These are phyloP conservation scores for Microtus pennsylvanicus DNA, from an alignment of 2,113 vertebrate species.

Conservation along the genomic window DNA sequence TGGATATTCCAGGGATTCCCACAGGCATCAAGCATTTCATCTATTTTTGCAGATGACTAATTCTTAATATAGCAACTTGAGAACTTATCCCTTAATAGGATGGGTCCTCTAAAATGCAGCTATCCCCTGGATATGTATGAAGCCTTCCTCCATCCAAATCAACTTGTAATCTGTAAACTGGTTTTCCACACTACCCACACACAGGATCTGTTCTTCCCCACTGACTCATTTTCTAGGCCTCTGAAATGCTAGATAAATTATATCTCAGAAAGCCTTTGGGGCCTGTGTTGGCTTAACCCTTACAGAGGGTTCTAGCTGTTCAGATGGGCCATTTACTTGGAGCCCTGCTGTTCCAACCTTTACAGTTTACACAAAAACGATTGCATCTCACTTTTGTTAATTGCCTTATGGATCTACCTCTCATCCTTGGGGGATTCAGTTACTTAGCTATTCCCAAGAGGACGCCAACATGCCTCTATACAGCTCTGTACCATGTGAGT, in stretches of 20 bases:
- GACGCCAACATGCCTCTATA: not conserved
- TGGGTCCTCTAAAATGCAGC: not conserved
- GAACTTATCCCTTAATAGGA: not conserved
- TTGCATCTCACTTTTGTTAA: constrained; percentile 67
- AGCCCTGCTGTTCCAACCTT: constrained; percentile 62
- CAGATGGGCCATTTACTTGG: constrained; percentile 63
- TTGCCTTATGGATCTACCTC: constrained; percentile 58
- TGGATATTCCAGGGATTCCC: not conserved
- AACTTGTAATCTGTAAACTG: not conserved
- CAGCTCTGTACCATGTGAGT: constrained; percentile 47
- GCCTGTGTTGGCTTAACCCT: constrained; percentile 61
- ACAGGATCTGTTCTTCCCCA: constrained; percentile 34
- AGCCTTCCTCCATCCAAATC: constrained; percentile 6
- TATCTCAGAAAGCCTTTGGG: constrained; percentile 22
- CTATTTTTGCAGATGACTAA: not conserved
- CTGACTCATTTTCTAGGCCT: constrained; percentile 46
- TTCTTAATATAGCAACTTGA: not conserved
- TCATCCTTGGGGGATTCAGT: not conserved
- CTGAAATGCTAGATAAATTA: constrained; percentile 69
- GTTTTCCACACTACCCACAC: not conserved
- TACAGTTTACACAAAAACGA: constrained; percentile 61
- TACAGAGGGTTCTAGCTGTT: constrained; percentile 67
- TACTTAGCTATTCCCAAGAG: constrained; percentile 45
- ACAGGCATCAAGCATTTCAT: not conserved
- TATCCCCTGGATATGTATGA: not conserved